Evolutionary conservation across 2,113 vertebrate genomes (phyloP), one percentile per base, ranked within the genome.

Genomic region (Zapornia atra): DNA sequence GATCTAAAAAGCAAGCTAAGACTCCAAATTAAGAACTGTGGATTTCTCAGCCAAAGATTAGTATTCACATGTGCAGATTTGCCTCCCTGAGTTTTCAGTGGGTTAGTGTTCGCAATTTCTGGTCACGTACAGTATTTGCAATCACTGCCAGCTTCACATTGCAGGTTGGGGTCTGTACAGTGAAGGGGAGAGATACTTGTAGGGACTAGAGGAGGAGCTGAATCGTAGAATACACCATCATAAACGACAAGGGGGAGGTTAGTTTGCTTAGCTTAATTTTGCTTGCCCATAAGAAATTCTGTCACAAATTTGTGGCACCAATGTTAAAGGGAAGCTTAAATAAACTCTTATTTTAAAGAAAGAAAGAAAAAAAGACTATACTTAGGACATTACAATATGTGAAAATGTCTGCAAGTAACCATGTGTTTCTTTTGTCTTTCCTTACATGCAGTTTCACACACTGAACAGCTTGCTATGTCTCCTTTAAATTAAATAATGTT

Each of bases 361-460:
- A 36, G 44, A 22, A 21, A 15, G 17, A 3, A 15, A 5, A 18
- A 9, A 12, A 3, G 16, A 25, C n/a, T 50, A 0, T 79, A 7
- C 2, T 79, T 72, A 26, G 50, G 40, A 42, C 13, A 9, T 64
- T n/a, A 66, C 36, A 19, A 44, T 59, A 21, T 2, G 10, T 40
- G 21, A 76, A 82, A 80, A 53, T 59, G 1, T 59, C 33, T 84
- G 15, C n/a, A 65, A 34, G 2, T 71, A 68, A 9, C 31, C 34
- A 2, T 48, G 53, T 4, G 82, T 84, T 84, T 48, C 7, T 82
- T 92, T 92, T 69, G 26, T 15, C 20, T 69, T 90, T 82, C 36
- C 18, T 88, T 29, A 40, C 34, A 11, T 19, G 11, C 5, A n/a
- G 0, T 83, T 93, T 79, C 26, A 21, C 29, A 76, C 9, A 46